Percentiles rank a stretch among this genome's conserved stretches.
Conservation (phyloP, 2,797 vertebrate species). For the Smutsia gigantea region DNA sequence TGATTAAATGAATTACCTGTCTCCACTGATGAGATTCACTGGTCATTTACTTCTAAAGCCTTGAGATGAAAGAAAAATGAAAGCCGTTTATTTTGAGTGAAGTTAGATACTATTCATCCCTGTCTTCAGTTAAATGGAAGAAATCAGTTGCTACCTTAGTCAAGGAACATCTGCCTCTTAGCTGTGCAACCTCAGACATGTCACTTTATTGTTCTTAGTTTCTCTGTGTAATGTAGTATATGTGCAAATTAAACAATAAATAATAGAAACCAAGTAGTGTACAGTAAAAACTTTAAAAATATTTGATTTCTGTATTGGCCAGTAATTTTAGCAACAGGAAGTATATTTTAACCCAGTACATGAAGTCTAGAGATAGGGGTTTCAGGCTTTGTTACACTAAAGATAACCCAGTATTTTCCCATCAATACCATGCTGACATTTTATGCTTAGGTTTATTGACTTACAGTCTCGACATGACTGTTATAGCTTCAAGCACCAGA, state of each 20-base stretch:
- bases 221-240: not conserved
- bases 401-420: not conserved
- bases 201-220: not conserved
- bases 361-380: not conserved
- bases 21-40: not conserved
- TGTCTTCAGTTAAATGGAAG: not conserved
- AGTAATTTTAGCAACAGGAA: not conserved
- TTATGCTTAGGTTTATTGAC: not conserved
- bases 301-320: not conserved
- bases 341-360: not conserved
- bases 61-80: not conserved
- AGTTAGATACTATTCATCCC: not conserved
- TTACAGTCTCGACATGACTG: not conserved
- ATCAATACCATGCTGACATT: not conserved
- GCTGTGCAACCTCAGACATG: not conserved
- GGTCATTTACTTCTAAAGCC: constrained; percentile 1
- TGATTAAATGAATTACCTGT: not conserved
- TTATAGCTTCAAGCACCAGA: not conserved
- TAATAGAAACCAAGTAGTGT: not conserved
- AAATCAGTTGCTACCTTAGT: not conserved
- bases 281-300: not conserved
- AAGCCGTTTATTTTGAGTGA: not conserved
- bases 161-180: not conserved
- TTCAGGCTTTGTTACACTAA: not conserved
- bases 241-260: not conserved